A percentile compares a stretch with the other conserved stretches of the same genome.
phyloP scores from a whole-genome alignment of 2,113 vertebrate species.

The Sardina pilchardus region DNA sequence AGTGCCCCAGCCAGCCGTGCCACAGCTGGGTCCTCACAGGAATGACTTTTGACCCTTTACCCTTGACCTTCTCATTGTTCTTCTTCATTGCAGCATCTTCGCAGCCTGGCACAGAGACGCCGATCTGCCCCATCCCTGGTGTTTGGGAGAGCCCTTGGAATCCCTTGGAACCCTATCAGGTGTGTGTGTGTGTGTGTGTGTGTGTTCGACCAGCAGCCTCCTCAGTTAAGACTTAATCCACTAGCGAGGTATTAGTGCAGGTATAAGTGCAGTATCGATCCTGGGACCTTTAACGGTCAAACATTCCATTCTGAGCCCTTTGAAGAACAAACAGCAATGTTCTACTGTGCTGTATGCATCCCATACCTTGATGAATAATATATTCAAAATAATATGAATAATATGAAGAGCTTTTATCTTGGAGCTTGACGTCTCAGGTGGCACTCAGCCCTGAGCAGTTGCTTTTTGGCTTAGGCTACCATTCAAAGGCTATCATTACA shows the following conservation, averaged over 20 bases:
- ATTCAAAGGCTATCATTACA: background rate
- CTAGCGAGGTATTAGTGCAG: too few relatives aligned
- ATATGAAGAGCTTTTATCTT: too few relatives aligned
- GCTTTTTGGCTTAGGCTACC: background rate
- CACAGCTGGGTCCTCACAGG: too few relatives aligned
- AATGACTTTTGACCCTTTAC: background rate
- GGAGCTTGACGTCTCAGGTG: background rate
- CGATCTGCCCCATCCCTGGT: slow-evolving; percentile 70
- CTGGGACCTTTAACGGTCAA: too few relatives aligned
- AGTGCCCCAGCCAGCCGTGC: too few relatives aligned
- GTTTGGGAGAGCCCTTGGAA: slow-evolving; percentile 69
- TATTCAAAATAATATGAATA: too few relatives aligned
- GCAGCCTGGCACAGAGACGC: slow-evolving; percentile 61
- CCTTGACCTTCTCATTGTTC: background rate
- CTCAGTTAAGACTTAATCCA: background rate
- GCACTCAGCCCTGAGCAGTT: background rate
- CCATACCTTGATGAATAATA: too few relatives aligned
- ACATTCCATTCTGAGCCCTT: too few relatives aligned
- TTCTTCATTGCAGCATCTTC: slow-evolving; percentile 61
- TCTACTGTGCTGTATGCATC: too few relatives aligned
- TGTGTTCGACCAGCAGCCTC: background rate
- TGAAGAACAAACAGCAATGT: too few relatives aligned
- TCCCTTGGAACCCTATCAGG: slow-evolving; percentile 72
- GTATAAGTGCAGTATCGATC: too few relatives aligned
- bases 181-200: slow-evolving; percentile 35